Percentiles rank a stretch among this genome's conserved stretches.
Evolutionary conservation across 1,140 invertebrate species (phyloP).

Genomic region (Zophobas atratus): DNA sequence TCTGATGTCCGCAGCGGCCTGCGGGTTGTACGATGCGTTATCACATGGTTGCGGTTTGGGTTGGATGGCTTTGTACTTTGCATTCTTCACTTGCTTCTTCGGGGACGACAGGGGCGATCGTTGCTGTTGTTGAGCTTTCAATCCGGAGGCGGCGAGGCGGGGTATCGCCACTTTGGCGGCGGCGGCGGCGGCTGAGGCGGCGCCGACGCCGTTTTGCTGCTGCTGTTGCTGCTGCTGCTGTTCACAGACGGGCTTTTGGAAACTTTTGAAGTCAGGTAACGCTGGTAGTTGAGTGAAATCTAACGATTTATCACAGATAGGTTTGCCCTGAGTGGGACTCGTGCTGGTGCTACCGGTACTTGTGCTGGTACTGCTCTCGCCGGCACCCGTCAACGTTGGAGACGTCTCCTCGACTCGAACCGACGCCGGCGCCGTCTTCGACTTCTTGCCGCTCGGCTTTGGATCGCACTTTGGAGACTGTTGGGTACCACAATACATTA

Average conservation of each 20-base stretch:
- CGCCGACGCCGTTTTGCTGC: slow-evolving; percentile 33
- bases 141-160: slow-evolving; percentile 53
- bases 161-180: slow-evolving; percentile 60
- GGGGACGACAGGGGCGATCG: slow-evolving; percentile 52
- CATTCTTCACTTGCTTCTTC: slow-evolving; percentile 53
- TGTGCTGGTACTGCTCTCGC: slow-evolving; percentile 59
- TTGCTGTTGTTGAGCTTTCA: slow-evolving; percentile 50
- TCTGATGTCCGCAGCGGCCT: slow-evolving; percentile 57
- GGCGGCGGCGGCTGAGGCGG: background rate
- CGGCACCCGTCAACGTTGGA: slow-evolving; percentile 47
- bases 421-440: slow-evolving; percentile 50
- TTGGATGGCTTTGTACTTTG: slow-evolving; percentile 71
- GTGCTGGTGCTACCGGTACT: slow-evolving; percentile 50
- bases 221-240: slow-evolving; percentile 14
- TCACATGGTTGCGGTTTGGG: slow-evolving; percentile 69
- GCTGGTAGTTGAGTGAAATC: slow-evolving; percentile 65
- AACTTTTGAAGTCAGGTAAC: slow-evolving; percentile 68
- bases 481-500: slow-evolving; percentile 3
- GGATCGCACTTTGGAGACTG: slow-evolving; percentile 50
- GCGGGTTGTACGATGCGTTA: slow-evolving; percentile 65
- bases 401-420: slow-evolving; percentile 20
- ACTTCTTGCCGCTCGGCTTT: slow-evolving; percentile 46
- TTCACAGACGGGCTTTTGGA: slow-evolving; percentile 61
- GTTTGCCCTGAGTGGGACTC: slow-evolving; percentile 62
- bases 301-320: slow-evolving; percentile 67